These are phyloP conservation scores for Coronaproctus castanopsis DNA, from an alignment of 2,888 invertebrate genomes.

Conservation along the genomic window DNA sequence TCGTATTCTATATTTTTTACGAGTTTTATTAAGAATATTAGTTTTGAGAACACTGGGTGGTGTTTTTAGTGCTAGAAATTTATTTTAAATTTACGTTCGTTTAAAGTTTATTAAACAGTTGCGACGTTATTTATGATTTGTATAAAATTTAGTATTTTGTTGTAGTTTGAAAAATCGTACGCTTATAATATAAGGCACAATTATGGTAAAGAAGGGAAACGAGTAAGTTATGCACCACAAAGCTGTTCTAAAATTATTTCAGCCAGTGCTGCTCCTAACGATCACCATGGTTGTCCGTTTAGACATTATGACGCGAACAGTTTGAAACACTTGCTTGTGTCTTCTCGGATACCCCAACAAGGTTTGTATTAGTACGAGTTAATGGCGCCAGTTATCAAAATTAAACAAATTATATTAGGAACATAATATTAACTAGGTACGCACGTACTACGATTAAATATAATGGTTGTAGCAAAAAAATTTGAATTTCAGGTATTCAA, in stretches of 20 bases:
- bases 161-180: constrained; percentile 76
- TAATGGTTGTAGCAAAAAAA: too few species aligned
- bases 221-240: constrained; percentile 69
- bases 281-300: constrained; percentile 87
- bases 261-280: constrained; percentile 49
- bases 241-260: constrained; percentile 73
- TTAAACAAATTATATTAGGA: too few species aligned
- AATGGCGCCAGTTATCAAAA: too few species aligned
- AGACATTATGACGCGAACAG: constrained; percentile 51
- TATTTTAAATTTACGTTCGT: too few species aligned
- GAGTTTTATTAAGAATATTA: too few species aligned
- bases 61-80: too few species aligned
- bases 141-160: too few species aligned
- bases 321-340: constrained; percentile 47
- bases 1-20: too few species aligned
- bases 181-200: constrained; percentile 77
- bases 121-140: too few species aligned
- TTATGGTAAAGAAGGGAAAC: constrained; percentile 88
- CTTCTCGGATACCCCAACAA: constrained; percentile 8
- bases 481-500: constrained; percentile 42
- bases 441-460: too few species aligned
- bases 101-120: too few species aligned
- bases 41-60: background rate
- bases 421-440: too few species aligned
- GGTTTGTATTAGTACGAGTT: constrained; percentile 11